These are phyloP conservation scores for Mesembrinibis cayennensis DNA, from an alignment of 2,113 vertebrate genomes.

Conservation along the genomic window DNA sequence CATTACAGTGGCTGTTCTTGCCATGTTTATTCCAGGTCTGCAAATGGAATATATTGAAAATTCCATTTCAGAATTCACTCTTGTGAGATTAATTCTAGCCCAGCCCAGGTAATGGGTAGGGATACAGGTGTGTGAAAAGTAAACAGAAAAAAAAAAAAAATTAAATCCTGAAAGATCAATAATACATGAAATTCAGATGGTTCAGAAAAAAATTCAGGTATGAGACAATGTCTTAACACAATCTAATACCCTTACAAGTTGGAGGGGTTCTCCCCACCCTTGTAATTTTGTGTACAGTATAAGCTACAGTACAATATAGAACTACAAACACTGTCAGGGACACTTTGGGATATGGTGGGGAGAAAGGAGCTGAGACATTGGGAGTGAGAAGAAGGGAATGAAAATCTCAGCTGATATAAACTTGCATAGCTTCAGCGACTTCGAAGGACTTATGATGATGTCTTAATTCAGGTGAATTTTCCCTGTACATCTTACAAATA, in stretches of 20 bases:
- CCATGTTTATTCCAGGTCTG: not conserved
- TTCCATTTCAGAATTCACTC: not conserved
- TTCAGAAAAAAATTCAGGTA: not conserved
- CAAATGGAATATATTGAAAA: not conserved
- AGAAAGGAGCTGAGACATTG: not conserved
- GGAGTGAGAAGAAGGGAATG: not conserved
- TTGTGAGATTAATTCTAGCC: not conserved
- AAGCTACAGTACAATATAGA: not conserved
- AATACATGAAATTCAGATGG: not conserved
- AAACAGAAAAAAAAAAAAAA: not conserved
- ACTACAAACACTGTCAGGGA: not conserved
- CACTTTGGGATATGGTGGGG: not conserved
- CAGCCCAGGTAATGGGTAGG: not conserved
- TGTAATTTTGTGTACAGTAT: not conserved
- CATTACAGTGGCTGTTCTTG: not conserved
- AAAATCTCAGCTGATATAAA: not conserved
- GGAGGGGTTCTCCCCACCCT: rapidly evolving
- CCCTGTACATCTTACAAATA: not conserved
- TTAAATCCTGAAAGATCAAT: not conserved
- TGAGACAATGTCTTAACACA: not conserved
- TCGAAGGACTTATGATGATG: not conserved
- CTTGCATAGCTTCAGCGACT: not conserved
- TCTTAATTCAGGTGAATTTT: not conserved
- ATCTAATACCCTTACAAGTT: not conserved
- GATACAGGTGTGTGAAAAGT: not conserved